phyloP scores from a whole-genome alignment of 1,140 invertebrate species.

The Akabosia matsudoensis region DNA sequence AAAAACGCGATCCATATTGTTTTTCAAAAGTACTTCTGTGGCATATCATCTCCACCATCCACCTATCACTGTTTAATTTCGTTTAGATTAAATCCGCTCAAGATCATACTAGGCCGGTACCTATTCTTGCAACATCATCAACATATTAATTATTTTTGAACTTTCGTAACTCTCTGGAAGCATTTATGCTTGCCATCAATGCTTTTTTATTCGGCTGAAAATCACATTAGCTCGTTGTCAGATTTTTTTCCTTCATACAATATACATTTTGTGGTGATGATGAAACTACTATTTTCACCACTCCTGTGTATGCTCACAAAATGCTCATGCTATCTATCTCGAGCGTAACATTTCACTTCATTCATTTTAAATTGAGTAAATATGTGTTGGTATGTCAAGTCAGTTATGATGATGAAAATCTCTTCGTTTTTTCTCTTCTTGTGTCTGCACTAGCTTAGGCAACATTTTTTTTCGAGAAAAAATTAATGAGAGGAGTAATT shows the following conservation, averaged over 20 bases:
- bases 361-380: neutral
- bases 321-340: too few relatives aligned
- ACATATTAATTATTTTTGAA: neutral
- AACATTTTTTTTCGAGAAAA: conserved; percentile 1
- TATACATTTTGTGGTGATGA: conserved; percentile 19
- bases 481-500: conserved; percentile 15
- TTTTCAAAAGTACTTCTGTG: too few relatives aligned
- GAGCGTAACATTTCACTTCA: too few relatives aligned
- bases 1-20: too few relatives aligned
- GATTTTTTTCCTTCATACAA: neutral
- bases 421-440: neutral
- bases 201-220: too few relatives aligned
- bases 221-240: neutral
- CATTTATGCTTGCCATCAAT: neutral
- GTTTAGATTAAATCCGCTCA: too few relatives aligned
- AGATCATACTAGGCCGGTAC: too few relatives aligned
- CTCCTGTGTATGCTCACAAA: too few relatives aligned
- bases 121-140: too few relatives aligned
- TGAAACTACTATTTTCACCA: neutral
- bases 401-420: neutral
- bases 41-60: too few relatives aligned
- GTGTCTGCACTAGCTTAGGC: neutral
- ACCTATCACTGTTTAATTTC: too few relatives aligned
- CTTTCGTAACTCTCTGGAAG: neutral
- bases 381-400: neutral